Evolutionary conservation across 1,140 invertebrate genomes (phyloP).

Genomic region (Drosophila subpulchrella): DNA sequence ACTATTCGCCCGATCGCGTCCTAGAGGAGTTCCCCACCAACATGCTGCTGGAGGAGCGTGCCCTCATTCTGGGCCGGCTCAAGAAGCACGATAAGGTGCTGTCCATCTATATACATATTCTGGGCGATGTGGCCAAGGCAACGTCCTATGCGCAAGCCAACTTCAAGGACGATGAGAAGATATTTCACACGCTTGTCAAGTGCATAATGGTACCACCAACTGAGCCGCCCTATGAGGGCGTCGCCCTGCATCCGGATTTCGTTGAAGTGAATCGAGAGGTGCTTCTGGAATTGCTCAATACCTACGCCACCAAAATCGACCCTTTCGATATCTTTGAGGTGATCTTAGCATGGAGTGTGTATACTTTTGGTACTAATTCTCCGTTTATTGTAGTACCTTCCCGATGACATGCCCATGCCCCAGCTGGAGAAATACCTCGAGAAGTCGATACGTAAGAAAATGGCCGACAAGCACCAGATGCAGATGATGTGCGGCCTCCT

Average conservation of each 20-base stretch:
- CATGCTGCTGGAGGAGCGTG: slow-evolving; percentile 95
- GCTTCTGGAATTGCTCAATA: slow-evolving; percentile 91
- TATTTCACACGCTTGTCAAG: slow-evolving; percentile 88
- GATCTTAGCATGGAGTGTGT: background rate
- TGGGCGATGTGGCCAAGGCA: slow-evolving; percentile 93
- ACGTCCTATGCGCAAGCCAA: slow-evolving; percentile 93
- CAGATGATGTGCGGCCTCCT: slow-evolving; percentile 93
- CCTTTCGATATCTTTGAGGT: slow-evolving; percentile 88
- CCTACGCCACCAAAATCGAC: slow-evolving; percentile 93
- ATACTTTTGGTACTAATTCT: background rate
- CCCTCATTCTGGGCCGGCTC: slow-evolving; percentile 94
- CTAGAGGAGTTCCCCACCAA: slow-evolving; percentile 94
- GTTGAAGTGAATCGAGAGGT: slow-evolving; percentile 90
- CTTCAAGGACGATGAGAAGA: slow-evolving; percentile 87
- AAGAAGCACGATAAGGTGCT: slow-evolving; percentile 96
- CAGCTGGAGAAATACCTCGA: slow-evolving; percentile 92
- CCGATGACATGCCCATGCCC: slow-evolving; percentile 90
- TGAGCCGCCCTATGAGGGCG: slow-evolving; percentile 85
- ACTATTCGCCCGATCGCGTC: slow-evolving; percentile 95
- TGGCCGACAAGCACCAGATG: slow-evolving; percentile 89
- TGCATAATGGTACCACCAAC: slow-evolving; percentile 88
- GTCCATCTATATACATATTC: slow-evolving; percentile 93
- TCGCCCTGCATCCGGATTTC: slow-evolving; percentile 86
- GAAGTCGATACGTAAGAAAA: slow-evolving; percentile 90
- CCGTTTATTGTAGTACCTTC: slow-evolving; percentile 86